Evolutionary conservation across 2,797 vertebrate species (phyloP), one percentile per base, ranked within the genome.

Genomic region (Sebastes kiyomatsui): DNA sequence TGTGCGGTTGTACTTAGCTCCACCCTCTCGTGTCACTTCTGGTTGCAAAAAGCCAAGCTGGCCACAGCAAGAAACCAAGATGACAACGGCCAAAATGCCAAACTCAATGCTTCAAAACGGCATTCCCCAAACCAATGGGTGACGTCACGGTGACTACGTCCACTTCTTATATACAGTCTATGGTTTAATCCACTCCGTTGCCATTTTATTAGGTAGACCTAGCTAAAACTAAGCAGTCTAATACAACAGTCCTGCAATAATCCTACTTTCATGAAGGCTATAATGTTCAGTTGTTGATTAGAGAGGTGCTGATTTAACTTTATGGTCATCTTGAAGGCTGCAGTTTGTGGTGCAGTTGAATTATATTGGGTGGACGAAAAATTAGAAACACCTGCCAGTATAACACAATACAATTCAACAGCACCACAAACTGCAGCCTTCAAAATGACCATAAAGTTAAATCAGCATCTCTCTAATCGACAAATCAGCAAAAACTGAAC

Each of bases 251-350:
- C 38, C n/a, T 25, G 27, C 54, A 49, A 28, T 28, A 38, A 16
- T 27, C 30, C 52, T 12, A 16, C 28, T 20, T 62, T 7, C 1
- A 12, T 62, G n/a, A 64, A 62, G 10, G 11, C 14, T 20, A 9
- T 35, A 35, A 52, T 25, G 30, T 14, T 35, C 28, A 25, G 16
- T 6, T 70, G 68, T 58, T 30, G 56, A 60, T 72, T 9, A 16
- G 33, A 66, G 49, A 22, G 32, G 25, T 16, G 3, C 35, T n/a
- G 49, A n/a, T 28, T 27, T 4, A 66, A 7, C 60, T 55, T 35
- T 11, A 72, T 32, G 38, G 42, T 62, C 58, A 52, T 62, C 25
- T 35, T 58, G 52, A 32, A 70, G 54, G n/a, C 67, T 35, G 13
- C 30, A 14, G 22, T 58, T 38, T 58, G 32, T 52, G 13, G 6